Conservation (phyloP, 2,797 vertebrate species). For the Telmatherina bonti region DNA sequence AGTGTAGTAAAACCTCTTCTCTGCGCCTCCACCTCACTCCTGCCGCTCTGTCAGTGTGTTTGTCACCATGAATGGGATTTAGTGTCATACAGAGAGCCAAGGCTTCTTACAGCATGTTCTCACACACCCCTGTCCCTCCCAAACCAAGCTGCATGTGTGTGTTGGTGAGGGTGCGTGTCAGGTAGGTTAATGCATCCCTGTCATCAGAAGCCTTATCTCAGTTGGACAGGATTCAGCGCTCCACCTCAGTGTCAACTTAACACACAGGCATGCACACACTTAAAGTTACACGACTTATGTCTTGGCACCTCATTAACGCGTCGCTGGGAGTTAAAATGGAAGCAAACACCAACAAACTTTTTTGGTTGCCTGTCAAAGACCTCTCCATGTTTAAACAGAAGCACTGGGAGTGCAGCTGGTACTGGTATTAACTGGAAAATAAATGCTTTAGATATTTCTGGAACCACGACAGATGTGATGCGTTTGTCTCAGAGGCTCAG, state of each 20-base stretch:
- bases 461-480: slow-evolving; percentile 35
- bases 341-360: slow-evolving; percentile 66
- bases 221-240: slow-evolving; percentile 81
- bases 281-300: slow-evolving; percentile 61
- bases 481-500: slow-evolving; percentile 9
- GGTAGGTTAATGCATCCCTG: slow-evolving; percentile 75
- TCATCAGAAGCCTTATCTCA: slow-evolving; percentile 78
- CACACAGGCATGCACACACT: slow-evolving; percentile 37
- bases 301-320: slow-evolving; percentile 72
- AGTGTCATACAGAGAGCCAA: slow-evolving; percentile 73
- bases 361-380: slow-evolving; percentile 62
- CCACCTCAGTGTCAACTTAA: slow-evolving; percentile 79
- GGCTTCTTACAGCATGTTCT: slow-evolving; percentile 75
- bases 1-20: slow-evolving; percentile 65
- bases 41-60: slow-evolving; percentile 65
- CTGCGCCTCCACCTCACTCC: slow-evolving; percentile 51
- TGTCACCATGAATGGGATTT: slow-evolving; percentile 82
- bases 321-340: slow-evolving; percentile 54
- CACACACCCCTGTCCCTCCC: slow-evolving; percentile 75
- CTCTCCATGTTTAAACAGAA: slow-evolving; percentile 31
- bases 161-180: slow-evolving; percentile 62
- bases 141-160: slow-evolving; percentile 42
- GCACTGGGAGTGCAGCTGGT: slow-evolving; percentile 2
- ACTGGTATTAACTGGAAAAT: slow-evolving; percentile 17
- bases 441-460: slow-evolving; percentile 36